These are phyloP conservation scores for Actinostola sp. DNA, from an alignment of 92 coral and sea anemone species.

Conservation along the genomic window DNA sequence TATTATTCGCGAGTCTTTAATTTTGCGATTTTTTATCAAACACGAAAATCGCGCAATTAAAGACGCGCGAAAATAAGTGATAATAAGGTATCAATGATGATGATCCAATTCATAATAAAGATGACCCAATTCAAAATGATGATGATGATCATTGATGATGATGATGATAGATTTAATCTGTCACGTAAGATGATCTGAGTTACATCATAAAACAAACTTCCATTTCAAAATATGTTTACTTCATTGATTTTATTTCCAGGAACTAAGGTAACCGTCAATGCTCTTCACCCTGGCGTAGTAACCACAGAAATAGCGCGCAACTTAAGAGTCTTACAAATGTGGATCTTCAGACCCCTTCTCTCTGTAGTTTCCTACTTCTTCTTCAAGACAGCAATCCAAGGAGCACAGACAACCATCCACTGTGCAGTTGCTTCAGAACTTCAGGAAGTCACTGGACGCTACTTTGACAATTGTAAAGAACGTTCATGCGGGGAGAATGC, in stretches of 20 bases:
- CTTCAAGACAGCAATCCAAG: slow-evolving; percentile 73
- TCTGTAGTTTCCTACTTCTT: slow-evolving; percentile 66
- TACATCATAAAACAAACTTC: too few relatives aligned
- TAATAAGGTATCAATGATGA: too few relatives aligned
- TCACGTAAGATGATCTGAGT: too few relatives aligned
- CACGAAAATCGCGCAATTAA: too few relatives aligned
- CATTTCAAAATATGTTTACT: background rate
- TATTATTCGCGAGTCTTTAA: too few relatives aligned
- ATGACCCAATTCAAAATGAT: too few relatives aligned
- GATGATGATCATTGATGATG: too few relatives aligned
- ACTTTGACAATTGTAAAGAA: slow-evolving; percentile 62
- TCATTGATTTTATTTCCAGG: slow-evolving; percentile 31
- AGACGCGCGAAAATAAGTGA: too few relatives aligned
- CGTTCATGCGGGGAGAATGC: slow-evolving; percentile 60
- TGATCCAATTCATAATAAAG: too few relatives aligned
- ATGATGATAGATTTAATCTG: background rate
- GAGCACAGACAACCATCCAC: slow-evolving; percentile 78
- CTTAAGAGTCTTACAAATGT: slow-evolving; percentile 49
- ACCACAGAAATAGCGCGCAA: slow-evolving; percentile 59
- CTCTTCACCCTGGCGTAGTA: slow-evolving; percentile 81
- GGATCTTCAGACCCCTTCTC: slow-evolving; percentile 64
- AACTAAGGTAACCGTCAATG: slow-evolving; percentile 76
- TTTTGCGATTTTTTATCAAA: too few relatives aligned
- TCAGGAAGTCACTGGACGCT: slow-evolving; percentile 62
- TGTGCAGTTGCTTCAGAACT: slow-evolving; percentile 84